Evolutionary conservation across 2,888 invertebrate species (phyloP).

Genomic region (Parthenolecanium corni): DNA sequence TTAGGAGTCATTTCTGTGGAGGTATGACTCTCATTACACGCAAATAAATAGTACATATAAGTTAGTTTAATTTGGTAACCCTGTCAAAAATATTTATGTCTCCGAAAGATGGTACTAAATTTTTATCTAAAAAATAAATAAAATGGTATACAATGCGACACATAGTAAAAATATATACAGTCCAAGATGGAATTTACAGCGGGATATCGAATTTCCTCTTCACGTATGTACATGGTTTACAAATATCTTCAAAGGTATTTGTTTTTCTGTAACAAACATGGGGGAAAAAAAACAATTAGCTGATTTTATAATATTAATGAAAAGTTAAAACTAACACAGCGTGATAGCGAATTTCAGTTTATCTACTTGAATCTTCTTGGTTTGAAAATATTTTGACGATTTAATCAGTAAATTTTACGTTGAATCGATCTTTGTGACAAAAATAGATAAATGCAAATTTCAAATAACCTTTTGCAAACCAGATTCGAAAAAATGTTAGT

Average conservation of each 20-base stretch:
- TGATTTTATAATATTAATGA: not conserved
- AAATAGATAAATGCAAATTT: too few species aligned
- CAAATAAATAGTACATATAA: too few species aligned
- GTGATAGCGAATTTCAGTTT: too few species aligned
- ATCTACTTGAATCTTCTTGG: too few species aligned
- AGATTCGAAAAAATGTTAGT: too few species aligned
- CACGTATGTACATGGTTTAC: not conserved
- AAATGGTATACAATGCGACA: slow-evolving; percentile 6
- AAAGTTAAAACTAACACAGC: not conserved
- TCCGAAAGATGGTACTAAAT: not conserved
- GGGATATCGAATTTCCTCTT: not conserved
- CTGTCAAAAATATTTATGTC: slow-evolving; percentile 6
- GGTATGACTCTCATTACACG: too few species aligned
- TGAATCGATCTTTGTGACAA: too few species aligned
- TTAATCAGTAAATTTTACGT: too few species aligned
- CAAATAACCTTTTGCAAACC: too few species aligned
- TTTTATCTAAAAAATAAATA: not conserved
- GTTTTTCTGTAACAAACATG: not conserved
- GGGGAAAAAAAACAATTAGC: too few species aligned
- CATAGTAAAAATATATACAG: not conserved
- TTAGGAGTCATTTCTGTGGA: too few species aligned
- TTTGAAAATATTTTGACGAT: too few species aligned
- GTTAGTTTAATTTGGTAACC: slow-evolving; percentile 25
- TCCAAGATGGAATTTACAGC: not conserved
- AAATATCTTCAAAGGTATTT: not conserved